These are phyloP conservation scores for Cetonia aurata DNA, from an alignment of 2,888 invertebrate genomes.

Conservation along the genomic window DNA sequence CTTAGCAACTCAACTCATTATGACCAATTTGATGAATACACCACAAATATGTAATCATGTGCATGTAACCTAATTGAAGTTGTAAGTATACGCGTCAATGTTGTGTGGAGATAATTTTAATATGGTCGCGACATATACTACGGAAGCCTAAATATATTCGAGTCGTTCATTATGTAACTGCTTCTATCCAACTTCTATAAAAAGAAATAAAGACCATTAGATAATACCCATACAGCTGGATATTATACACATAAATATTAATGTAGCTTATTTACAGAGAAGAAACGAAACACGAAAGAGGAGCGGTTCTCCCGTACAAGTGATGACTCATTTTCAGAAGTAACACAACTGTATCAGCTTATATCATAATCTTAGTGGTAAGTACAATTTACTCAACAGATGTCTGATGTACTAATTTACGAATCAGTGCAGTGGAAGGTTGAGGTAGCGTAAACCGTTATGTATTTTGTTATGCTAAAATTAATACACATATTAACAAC, in stretches of 20 bases:
- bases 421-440: neutral
- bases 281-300: slow-evolving; percentile 34
- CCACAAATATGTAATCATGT: slow-evolving; percentile 32
- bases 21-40: no score
- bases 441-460: neutral
- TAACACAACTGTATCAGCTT: slow-evolving; percentile 27
- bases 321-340: slow-evolving; percentile 38
- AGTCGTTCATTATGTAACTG: no score
- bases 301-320: slow-evolving; percentile 22
- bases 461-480: neutral
- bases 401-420: slow-evolving; percentile 23
- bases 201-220: slow-evolving; percentile 21
- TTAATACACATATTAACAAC: no score
- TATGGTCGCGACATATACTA: no score
- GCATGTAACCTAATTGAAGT: no score
- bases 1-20: no score
- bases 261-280: slow-evolving; percentile 28
- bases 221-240: slow-evolving; percentile 16
- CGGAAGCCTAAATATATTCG: no score
- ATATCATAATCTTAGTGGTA: slow-evolving; percentile 30
- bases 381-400: slow-evolving; percentile 29
- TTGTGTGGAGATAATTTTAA: no score
- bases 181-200: neutral
- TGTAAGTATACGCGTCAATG: no score
- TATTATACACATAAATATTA: slow-evolving; percentile 31